Evolutionary conservation across 2,797 vertebrate species (phyloP).

Genomic region (Masticophis lateralis): DNA sequence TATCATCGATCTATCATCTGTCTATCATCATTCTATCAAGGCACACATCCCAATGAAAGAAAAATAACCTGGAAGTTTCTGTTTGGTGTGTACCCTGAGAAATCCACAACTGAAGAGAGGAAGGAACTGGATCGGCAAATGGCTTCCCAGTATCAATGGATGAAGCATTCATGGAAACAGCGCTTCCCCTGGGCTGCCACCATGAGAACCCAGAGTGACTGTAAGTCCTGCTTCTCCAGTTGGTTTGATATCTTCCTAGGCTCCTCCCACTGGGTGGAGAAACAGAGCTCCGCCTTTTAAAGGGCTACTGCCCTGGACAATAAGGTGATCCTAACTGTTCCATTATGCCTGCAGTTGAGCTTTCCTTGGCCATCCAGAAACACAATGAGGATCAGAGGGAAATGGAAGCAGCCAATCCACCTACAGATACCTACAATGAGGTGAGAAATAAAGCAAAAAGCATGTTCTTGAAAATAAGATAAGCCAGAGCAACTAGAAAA

Average conservation of each 20-base stretch:
- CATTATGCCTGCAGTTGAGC: conserved; percentile 12
- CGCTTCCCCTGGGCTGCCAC: conserved; percentile 68
- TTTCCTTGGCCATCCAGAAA: conserved; percentile 28
- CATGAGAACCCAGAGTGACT: conserved; percentile 40
- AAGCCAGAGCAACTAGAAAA: not conserved
- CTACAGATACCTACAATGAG: not conserved
- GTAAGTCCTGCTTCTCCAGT: conserved; percentile 10
- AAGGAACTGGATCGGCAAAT: conserved; percentile 75
- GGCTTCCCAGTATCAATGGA: conserved; percentile 72
- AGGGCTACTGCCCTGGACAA: not conserved
- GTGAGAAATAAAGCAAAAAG: not conserved
- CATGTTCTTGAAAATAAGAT: not conserved
- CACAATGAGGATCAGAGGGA: conserved; percentile 2
- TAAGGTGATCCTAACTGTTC: not conserved
- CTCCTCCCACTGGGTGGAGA: not conserved
- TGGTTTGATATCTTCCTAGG: not conserved
- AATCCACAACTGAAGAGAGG: conserved; percentile 77
- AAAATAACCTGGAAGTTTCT: conserved; percentile 79
- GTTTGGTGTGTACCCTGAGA: conserved; percentile 81
- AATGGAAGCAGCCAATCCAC: not conserved
- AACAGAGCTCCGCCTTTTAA: not conserved
- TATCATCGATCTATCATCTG: not conserved
- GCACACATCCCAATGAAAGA: conserved; percentile 73
- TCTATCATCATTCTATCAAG: conserved; percentile 28
- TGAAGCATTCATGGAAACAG: conserved; percentile 80